Conservation (phyloP, 2,113 vertebrate genomes). For the Bettongia penicillata region DNA sequence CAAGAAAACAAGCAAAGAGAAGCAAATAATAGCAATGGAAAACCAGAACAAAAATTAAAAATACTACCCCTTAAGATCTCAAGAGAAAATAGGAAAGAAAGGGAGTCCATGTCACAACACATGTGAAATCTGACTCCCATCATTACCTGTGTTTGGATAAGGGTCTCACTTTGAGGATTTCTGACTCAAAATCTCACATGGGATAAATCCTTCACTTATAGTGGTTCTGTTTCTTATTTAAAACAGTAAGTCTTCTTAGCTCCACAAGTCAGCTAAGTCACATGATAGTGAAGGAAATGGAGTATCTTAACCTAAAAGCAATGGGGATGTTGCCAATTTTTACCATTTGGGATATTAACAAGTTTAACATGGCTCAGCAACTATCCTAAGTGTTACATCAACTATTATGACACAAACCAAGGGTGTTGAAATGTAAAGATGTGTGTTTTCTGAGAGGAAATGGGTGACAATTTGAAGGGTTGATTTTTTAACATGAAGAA, state of each 20-base stretch:
- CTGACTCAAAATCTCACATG: slow-evolving; percentile 62
- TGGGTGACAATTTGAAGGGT: slow-evolving; percentile 68
- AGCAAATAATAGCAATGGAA: not conserved
- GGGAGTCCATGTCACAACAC: not conserved
- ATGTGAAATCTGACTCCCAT: slow-evolving; percentile 31
- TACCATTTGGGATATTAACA: slow-evolving; percentile 71
- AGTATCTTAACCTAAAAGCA: slow-evolving; percentile 63
- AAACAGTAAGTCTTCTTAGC: slow-evolving; percentile 63
- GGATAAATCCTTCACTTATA: slow-evolving; percentile 60
- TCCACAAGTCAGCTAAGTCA: slow-evolving; percentile 47
- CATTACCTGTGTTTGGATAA: slow-evolving; percentile 37
- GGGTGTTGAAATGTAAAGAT: slow-evolving; percentile 69
- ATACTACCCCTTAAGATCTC: slow-evolving; percentile 6
- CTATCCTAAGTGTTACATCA: slow-evolving; percentile 67
- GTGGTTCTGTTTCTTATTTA: slow-evolving; percentile 75
- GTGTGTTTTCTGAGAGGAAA: slow-evolving; percentile 68
- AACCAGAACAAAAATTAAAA: slow-evolving; percentile 2
- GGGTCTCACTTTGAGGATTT: slow-evolving; percentile 49
- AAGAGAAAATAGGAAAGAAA: slow-evolving; percentile 37
- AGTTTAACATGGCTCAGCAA: slow-evolving; percentile 69
- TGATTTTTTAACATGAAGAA: slow-evolving; percentile 59
- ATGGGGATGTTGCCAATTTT: slow-evolving; percentile 63
- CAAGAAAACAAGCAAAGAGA: slow-evolving; percentile 19
- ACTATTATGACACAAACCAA: slow-evolving; percentile 59
- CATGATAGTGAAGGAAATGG: slow-evolving; percentile 44